Percentiles rank a stretch among this genome's conserved stretches.
These are phyloP conservation scores for Hirtodrosophila confusa DNA, from an alignment of 2,888 invertebrate species.

Conservation along the genomic window DNA sequence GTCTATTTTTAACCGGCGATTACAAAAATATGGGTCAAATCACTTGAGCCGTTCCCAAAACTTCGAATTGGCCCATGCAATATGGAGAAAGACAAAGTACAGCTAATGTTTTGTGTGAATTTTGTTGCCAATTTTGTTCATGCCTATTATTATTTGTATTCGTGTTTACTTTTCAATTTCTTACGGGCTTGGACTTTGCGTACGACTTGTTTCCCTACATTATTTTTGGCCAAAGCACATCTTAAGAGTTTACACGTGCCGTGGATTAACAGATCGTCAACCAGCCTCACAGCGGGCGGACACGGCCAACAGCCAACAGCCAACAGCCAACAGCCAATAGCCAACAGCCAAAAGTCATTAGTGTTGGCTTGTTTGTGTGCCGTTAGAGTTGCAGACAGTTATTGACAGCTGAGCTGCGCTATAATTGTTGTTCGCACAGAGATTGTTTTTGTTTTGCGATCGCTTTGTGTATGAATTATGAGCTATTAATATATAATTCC, in stretches of 20 bases:
- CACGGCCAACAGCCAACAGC: conserved; percentile 11
- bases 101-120: conserved; percentile 10
- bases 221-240: conserved; percentile 34
- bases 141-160: conserved; percentile 19
- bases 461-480: conserved; percentile 43
- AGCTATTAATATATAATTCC: conserved; percentile 44
- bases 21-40: conserved; percentile 44
- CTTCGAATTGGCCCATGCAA: conserved; percentile 1
- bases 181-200: conserved; percentile 24
- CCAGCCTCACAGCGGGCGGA: conserved; percentile 42
- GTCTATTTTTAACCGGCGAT: conserved; percentile 29
- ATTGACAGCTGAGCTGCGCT: conserved; percentile 49
- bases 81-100: conserved; percentile 6
- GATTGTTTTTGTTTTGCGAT: conserved; percentile 6
- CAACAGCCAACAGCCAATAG: conserved; percentile 17
- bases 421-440: conserved; percentile 41
- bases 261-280: conserved; percentile 60
- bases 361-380: conserved; percentile 47
- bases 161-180: conserved; percentile 23
- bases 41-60: conserved; percentile 27
- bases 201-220: conserved; percentile 4
- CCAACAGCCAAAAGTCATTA: conserved; percentile 37
- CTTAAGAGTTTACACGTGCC: conserved; percentile 74
- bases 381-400: conserved; percentile 61
- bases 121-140: conserved; percentile 20